phyloP scores from a whole-genome alignment of 2,113 vertebrate species.

The Gymnogyps californianus region DNA sequence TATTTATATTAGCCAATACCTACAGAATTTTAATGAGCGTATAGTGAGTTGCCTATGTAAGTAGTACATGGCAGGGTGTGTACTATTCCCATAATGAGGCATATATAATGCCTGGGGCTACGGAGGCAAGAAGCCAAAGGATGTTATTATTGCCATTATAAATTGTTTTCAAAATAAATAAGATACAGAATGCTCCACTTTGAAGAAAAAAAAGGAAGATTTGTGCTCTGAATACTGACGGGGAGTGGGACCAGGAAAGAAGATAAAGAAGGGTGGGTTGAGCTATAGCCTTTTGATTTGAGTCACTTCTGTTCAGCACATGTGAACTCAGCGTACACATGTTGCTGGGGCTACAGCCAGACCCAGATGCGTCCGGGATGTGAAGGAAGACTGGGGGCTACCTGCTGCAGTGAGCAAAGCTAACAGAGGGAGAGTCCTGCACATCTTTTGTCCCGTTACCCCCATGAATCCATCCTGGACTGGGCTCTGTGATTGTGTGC shows the following conservation, averaged over 20 bases:
- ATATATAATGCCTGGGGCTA: neutral
- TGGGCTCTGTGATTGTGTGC: neutral
- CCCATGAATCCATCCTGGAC: neutral
- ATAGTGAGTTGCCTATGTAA: neutral
- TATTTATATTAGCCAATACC: constrained; percentile 16
- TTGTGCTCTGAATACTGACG: neutral
- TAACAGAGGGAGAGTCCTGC: neutral
- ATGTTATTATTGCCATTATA: constrained; percentile 59
- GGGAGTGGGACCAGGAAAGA: neutral
- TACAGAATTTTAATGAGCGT: constrained; percentile 44
- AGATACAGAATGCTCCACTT: constrained; percentile 5
- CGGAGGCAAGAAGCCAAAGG: constrained; percentile 44
- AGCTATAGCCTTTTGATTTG: neutral
- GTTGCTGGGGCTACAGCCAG: neutral
- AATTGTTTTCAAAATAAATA: constrained; percentile 63
- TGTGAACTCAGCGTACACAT: neutral
- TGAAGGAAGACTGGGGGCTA: neutral
- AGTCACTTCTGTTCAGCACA: constrained; percentile 30
- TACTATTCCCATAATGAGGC: constrained; percentile 17
- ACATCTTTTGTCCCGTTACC: neutral
- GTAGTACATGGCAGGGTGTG: constrained; percentile 8
- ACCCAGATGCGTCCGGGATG: neutral
- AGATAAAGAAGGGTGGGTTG: neutral
- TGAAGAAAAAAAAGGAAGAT: neutral
- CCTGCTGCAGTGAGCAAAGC: neutral